Conservation (phyloP, 37 sponge, comb jelly and placozoan species). For the Diacarnus erythraeanus region DNA sequence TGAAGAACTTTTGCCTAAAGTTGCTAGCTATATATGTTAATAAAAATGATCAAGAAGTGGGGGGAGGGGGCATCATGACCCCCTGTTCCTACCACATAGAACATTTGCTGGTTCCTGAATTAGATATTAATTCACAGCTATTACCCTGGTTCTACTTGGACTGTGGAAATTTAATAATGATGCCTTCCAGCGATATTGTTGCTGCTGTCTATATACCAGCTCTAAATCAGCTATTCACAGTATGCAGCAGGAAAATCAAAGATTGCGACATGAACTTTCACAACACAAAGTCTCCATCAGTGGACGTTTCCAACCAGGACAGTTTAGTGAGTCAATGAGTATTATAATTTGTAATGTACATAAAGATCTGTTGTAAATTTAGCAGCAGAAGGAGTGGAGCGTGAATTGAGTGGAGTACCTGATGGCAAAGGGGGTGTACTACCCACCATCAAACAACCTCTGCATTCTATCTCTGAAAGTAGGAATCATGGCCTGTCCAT, state of each 20-base stretch:
- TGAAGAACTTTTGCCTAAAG: too few species aligned
- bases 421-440: slow-evolving; percentile 42
- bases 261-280: slow-evolving; percentile 59
- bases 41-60: too few species aligned
- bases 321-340: slow-evolving; percentile 35
- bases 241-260: slow-evolving; percentile 76
- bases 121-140: not conserved
- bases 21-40: too few species aligned
- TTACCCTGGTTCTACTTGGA: slow-evolving; percentile 35
- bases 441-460: slow-evolving; percentile 33
- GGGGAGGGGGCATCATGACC: too few species aligned
- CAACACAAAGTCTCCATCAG: slow-evolving; percentile 53
- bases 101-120: not conserved
- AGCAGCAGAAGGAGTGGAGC: not conserved
- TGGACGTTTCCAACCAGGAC: slow-evolving; percentile 32
- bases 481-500: not conserved
- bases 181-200: slow-evolving; percentile 50
- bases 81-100: too few species aligned
- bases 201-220: slow-evolving; percentile 34
- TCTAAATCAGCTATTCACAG: slow-evolving; percentile 34
- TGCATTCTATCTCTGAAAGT: not conserved
- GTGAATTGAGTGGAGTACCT: slow-evolving; percentile 41
- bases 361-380: not conserved
- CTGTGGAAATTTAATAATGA: slow-evolving; percentile 73
- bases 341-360: not conserved